Conservation (phyloP, 1,140 invertebrate genomes). For the Ceratoteleas bidentatus region DNA sequence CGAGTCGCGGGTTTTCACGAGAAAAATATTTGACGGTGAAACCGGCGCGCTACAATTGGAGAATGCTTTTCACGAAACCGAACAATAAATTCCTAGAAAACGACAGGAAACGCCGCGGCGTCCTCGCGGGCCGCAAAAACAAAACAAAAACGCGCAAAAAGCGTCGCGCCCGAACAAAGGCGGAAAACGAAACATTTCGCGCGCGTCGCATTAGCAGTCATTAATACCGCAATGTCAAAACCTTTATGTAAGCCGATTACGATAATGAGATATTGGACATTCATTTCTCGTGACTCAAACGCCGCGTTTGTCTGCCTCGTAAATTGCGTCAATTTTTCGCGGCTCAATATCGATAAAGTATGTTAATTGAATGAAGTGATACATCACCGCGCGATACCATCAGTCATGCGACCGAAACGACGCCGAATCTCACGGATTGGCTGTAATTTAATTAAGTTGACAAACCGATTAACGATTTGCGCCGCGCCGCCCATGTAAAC, state of each 20-base stretch:
- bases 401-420: conserved; percentile 1
- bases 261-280: conserved; percentile 20
- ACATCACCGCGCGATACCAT: conserved; percentile 28
- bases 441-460: conserved; percentile 30
- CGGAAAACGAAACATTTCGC: background rate
- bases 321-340: conserved; percentile 26
- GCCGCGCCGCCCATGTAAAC: background rate
- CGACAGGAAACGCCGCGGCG: too few species aligned
- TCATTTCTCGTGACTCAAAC: conserved; percentile 17
- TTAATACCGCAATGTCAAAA: background rate
- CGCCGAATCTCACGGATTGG: conserved; percentile 9
- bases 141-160: background rate
- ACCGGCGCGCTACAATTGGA: conserved; percentile 46
- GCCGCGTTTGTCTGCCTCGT: conserved; percentile 1
- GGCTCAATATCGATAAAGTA: conserved; percentile 15
- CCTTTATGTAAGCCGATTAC: conserved; percentile 18
- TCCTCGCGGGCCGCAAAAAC: too few species aligned
- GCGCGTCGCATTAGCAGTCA: too few species aligned
- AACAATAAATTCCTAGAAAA: conserved; percentile 26
- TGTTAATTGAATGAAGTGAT: conserved; percentile 52
- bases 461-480: conserved; percentile 31
- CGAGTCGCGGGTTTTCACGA: conserved; percentile 48
- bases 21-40: conserved; percentile 62
- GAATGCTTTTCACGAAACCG: conserved; percentile 35
- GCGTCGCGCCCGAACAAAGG: background rate